Conservation (phyloP, 2,797 vertebrate genomes). For the Simalia tracyae region DNA sequence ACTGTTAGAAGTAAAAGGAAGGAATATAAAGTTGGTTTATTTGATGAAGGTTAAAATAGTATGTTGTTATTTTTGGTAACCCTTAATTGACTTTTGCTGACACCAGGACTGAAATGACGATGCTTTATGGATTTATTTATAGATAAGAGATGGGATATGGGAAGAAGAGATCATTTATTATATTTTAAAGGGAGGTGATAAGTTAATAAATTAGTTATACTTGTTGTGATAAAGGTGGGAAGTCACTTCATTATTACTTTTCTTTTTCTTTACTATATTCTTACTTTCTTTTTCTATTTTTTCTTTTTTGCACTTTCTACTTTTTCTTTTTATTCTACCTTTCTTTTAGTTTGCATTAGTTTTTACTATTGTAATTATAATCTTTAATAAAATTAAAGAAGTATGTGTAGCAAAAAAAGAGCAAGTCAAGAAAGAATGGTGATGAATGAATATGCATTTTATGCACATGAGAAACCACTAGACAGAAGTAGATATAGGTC, state of each 20-base stretch:
- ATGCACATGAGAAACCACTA: neutral
- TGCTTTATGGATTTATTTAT: neutral
- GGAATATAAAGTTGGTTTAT: neutral
- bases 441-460: neutral
- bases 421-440: neutral
- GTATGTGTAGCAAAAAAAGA: neutral
- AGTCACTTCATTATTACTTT: neutral
- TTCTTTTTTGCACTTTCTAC: neutral
- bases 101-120: neutral
- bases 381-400: neutral
- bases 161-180: neutral
- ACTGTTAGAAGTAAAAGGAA: too few species aligned
- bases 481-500: neutral
- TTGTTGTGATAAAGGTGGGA: neutral
- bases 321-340: neutral
- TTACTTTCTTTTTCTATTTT: neutral
- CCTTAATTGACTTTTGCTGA: neutral
- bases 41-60: neutral
- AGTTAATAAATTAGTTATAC: neutral
- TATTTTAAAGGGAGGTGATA: neutral
- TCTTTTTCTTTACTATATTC: neutral
- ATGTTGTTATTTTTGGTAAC: neutral
- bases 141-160: neutral
- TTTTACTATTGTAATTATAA: neutral
- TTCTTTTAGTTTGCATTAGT: neutral